A percentile compares a stretch with the other conserved stretches of the same genome.
Conservation (phyloP, 2,888 invertebrate genomes). For the Lycophotia porphyrea region DNA sequence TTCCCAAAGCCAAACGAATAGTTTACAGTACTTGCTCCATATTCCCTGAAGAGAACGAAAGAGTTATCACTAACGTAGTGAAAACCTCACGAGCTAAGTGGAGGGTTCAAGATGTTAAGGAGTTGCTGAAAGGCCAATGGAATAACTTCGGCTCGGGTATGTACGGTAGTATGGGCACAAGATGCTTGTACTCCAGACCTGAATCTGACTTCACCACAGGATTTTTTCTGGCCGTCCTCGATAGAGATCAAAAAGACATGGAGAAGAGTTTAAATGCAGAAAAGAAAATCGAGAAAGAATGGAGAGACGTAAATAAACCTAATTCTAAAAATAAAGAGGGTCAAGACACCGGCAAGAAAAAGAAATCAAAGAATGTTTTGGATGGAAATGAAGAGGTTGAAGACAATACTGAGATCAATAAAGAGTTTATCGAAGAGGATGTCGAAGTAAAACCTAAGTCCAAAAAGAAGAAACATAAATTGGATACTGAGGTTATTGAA, state of each 20-base stretch:
- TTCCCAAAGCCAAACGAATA: conserved; percentile 95
- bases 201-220: conserved; percentile 96
- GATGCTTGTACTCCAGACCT: conserved; percentile 95
- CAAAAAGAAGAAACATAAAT: conserved; percentile 69
- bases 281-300: conserved; percentile 52
- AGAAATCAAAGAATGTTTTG: conserved; percentile 17
- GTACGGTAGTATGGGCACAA: conserved; percentile 92
- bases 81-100: conserved; percentile 89
- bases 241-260: conserved; percentile 89
- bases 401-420: conserved; percentile 34
- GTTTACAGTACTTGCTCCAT: conserved; percentile 99
- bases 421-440: conserved; percentile 24
- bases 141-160: conserved; percentile 92
- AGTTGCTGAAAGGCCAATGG: conserved; percentile 92
- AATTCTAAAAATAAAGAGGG: conserved; percentile 25
- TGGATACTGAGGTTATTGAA: conserved; percentile 23
- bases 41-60: conserved; percentile 97
- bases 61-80: conserved; percentile 94
- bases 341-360: conserved; percentile 8
- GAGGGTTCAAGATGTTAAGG: conserved; percentile 91
- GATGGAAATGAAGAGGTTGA: conserved; percentile 60
- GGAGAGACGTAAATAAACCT: conserved; percentile 27
- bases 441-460: conserved; percentile 44
- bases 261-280: conserved; percentile 69
- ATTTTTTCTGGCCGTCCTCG: conserved; percentile 98